Evolutionary conservation across 2,797 vertebrate species (phyloP).

Genomic region (Chelonia mydas): DNA sequence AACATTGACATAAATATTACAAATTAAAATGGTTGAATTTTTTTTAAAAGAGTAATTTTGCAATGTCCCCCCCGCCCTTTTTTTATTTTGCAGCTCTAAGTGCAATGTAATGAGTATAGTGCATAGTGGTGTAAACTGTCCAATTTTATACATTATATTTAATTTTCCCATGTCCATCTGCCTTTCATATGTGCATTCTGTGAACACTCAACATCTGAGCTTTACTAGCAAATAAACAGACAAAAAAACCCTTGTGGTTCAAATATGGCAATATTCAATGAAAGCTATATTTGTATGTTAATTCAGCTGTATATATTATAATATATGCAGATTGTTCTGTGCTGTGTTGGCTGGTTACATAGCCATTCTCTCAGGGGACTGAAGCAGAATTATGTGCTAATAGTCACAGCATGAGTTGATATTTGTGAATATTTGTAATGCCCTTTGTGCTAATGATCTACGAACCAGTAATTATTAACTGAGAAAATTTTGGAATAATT

Average conservation of each 20-base stretch:
- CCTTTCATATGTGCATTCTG: background rate
- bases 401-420: background rate
- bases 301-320: background rate
- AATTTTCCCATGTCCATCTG: background rate
- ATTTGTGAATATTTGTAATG: background rate
- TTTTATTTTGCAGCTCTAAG: background rate
- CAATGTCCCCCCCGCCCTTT: background rate
- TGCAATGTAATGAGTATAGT: background rate
- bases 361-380: background rate
- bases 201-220: background rate
- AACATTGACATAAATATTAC: background rate
- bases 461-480: background rate
- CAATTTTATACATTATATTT: background rate
- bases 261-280: background rate
- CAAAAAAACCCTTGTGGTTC: background rate
- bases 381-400: background rate
- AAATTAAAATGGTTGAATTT: background rate
- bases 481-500: background rate
- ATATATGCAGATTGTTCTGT: background rate
- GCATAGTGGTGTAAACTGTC: background rate
- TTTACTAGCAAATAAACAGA: background rate
- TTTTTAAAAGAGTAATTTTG: background rate
- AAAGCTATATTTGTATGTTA: background rate
- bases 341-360: background rate
- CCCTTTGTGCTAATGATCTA: background rate